Percentiles rank a stretch among this genome's conserved stretches.
Conservation (phyloP, 1,140 invertebrate genomes). For the Diorhabda elongata region DNA sequence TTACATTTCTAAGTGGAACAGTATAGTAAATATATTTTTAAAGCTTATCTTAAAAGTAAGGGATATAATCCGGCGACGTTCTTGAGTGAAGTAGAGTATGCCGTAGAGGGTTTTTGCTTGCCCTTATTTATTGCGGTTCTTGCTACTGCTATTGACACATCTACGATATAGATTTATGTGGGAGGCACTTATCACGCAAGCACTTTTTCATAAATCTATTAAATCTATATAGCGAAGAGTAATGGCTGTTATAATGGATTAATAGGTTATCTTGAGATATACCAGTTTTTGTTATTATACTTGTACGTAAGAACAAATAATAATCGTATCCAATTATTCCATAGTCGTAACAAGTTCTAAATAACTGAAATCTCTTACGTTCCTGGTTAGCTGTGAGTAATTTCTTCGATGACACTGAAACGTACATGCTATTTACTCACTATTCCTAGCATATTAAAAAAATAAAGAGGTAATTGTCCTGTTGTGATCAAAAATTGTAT, state of each 20-base stretch:
- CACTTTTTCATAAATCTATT: slow-evolving; percentile 14
- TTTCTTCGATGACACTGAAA: too few relatives aligned
- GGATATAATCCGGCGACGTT: slow-evolving; percentile 17
- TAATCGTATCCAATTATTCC: too few relatives aligned
- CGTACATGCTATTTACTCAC: too few relatives aligned
- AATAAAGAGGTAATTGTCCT: too few relatives aligned
- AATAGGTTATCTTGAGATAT: not conserved
- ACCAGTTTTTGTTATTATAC: not conserved
- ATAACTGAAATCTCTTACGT: too few relatives aligned
- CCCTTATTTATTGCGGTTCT: slow-evolving; percentile 20
- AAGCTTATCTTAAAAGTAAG: slow-evolving; percentile 12
- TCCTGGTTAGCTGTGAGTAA: too few relatives aligned
- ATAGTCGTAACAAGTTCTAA: too few relatives aligned
- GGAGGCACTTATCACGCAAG: slow-evolving; percentile 18
- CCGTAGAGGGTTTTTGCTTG: slow-evolving; percentile 21
- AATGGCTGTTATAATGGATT: not conserved
- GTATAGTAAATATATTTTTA: slow-evolving; percentile 13
- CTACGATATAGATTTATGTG: slow-evolving; percentile 23
- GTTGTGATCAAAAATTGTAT: too few relatives aligned
- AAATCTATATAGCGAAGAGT: slow-evolving; percentile 4
- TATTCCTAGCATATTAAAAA: too few relatives aligned
- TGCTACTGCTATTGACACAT: slow-evolving; percentile 23
- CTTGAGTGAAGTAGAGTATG: slow-evolving; percentile 14
- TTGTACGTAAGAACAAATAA: too few relatives aligned
- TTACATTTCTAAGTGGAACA: slow-evolving; percentile 19